A percentile compares a stretch with the other conserved stretches of the same genome.
Evolutionary conservation across 2,113 vertebrate species (phyloP).

Genomic region (Oceanites oceanicus): DNA sequence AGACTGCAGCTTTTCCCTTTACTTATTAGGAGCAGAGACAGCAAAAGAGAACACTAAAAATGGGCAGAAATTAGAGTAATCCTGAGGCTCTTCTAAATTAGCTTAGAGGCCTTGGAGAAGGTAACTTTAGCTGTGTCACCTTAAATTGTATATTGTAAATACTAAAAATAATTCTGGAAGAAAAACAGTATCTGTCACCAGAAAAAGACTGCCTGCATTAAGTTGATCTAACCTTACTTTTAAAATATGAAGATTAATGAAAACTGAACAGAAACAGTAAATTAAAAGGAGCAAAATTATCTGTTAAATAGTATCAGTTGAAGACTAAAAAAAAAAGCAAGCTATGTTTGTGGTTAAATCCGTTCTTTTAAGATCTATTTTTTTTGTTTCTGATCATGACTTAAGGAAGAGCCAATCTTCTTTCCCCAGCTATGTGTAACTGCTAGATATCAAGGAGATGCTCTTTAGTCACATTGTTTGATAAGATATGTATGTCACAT

Average conservation of each 20-base stretch:
- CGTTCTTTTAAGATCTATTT: not conserved
- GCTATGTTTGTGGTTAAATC: not conserved
- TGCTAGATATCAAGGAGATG: not conserved
- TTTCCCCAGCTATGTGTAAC: not conserved
- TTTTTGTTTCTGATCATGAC: not conserved
- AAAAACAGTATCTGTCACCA: not conserved
- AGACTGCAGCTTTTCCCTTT: not conserved
- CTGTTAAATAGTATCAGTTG: not conserved
- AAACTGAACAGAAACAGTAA: not conserved
- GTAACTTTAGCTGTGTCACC: not conserved
- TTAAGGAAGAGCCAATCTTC: not conserved
- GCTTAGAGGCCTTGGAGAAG: not conserved
- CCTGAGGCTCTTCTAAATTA: not conserved
- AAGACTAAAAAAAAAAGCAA: not conserved
- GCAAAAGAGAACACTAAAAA: not conserved
- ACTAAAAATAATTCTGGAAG: not conserved
- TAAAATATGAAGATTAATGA: not conserved
- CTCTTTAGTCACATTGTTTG: not conserved
- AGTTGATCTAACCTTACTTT: not conserved
- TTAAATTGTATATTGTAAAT: not conserved
- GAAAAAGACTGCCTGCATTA: not conserved
- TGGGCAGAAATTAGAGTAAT: not conserved
- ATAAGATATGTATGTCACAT: not conserved
- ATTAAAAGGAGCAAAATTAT: not conserved
- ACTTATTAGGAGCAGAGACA: not conserved